phyloP scores from a whole-genome alignment of 2,113 vertebrate species.

The Capreolus pygargus region DNA sequence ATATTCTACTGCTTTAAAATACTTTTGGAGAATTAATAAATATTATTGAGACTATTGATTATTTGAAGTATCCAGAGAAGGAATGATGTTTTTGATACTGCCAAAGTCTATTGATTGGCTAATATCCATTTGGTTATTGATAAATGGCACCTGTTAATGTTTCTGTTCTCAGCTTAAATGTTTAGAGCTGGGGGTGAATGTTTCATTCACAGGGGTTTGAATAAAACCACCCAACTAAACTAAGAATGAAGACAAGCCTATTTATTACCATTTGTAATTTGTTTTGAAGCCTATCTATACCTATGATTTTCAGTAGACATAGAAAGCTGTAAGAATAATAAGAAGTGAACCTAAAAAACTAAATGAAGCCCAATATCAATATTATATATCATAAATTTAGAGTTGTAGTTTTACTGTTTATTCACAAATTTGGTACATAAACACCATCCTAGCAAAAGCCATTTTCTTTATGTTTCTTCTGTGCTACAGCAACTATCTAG shows the following conservation, averaged over 20 bases:
- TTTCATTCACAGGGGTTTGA: neutral
- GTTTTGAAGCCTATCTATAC: neutral
- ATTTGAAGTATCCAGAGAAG: neutral
- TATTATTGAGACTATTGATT: neutral
- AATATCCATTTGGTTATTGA: neutral
- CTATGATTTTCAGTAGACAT: neutral
- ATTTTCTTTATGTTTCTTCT: neutral
- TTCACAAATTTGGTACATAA: neutral
- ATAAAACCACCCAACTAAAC: neutral
- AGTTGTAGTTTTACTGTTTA: constrained; percentile 4
- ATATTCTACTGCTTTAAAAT: neutral
- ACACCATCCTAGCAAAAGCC: neutral
- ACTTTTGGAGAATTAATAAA: neutral
- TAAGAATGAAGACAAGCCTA: neutral
- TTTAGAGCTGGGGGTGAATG: neutral
- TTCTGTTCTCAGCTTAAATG: neutral
- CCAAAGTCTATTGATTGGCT: neutral
- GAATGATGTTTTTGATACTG: neutral
- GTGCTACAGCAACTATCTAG: neutral
- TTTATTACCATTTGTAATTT: neutral
- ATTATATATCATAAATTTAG: constrained; percentile 24
- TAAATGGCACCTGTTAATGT: neutral
- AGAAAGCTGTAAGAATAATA: neutral
- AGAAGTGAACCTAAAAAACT: constrained; percentile 6
- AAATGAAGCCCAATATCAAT: neutral